Conservation (phyloP, 2,888 invertebrate genomes). For the Ophraella communa region DNA sequence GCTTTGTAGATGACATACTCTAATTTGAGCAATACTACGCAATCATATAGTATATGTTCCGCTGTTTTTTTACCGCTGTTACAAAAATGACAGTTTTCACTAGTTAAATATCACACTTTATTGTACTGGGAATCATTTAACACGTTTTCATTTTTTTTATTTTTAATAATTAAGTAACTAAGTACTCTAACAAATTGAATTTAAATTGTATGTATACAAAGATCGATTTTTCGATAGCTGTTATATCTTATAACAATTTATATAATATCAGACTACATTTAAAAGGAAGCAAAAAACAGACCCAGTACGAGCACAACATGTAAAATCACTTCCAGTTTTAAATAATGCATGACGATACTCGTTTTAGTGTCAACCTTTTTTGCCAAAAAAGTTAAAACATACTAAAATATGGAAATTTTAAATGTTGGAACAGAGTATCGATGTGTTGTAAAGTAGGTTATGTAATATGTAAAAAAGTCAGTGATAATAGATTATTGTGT, state of each 20-base stretch:
- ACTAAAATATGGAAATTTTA: neutral
- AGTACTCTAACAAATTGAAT: neutral
- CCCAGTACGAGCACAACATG: neutral
- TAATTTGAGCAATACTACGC: too few relatives aligned
- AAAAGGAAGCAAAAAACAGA: neutral
- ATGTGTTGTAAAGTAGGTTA: neutral
- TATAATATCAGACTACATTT: neutral
- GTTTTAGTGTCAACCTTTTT: slow-evolving; percentile 2
- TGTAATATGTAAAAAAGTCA: neutral
- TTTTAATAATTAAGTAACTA: neutral
- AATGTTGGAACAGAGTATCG: neutral
- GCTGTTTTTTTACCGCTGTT: too few relatives aligned
- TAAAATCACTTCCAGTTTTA: slow-evolving; percentile 3
- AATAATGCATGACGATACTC: slow-evolving; percentile 5
- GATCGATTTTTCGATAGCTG: neutral
- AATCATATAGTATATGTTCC: too few relatives aligned
- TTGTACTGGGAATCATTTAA: too few relatives aligned
- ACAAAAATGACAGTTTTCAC: too few relatives aligned
- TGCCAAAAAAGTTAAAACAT: neutral
- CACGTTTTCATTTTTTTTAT: too few relatives aligned
- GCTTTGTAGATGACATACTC: too few relatives aligned
- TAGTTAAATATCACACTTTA: too few relatives aligned
- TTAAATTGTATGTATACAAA: neutral
- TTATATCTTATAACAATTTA: neutral
- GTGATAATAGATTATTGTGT: too few relatives aligned